A percentile compares a stretch with the other conserved stretches of the same genome.
These are phyloP conservation scores for Myxocyprinus asiaticus DNA, from an alignment of 2,113 vertebrate species.

Conservation along the genomic window DNA sequence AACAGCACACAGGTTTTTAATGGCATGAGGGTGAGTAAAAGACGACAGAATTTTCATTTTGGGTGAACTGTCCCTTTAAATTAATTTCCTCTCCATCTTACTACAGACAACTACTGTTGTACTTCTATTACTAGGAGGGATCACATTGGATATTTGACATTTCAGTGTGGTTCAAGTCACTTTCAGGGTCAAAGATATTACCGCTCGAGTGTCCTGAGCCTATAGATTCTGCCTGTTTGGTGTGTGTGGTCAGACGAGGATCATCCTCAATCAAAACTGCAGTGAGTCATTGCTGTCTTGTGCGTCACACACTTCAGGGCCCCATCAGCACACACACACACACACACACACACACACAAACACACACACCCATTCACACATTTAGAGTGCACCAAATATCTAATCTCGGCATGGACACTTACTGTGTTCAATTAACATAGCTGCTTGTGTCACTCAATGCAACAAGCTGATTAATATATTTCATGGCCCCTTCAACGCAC, in stretches of 20 bases:
- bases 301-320: constrained; percentile 50
- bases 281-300: constrained; percentile 49
- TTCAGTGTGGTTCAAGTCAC: constrained; percentile 21
- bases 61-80: too few species aligned
- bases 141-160: constrained; percentile 22
- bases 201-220: constrained; percentile 17
- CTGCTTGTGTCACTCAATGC: constrained; percentile 4
- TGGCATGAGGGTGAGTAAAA: too few species aligned
- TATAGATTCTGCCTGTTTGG: constrained; percentile 23
- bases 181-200: constrained; percentile 36
- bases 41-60: too few species aligned
- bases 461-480: constrained; percentile 18
- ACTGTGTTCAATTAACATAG: constrained; percentile 11
- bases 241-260: constrained; percentile 25
- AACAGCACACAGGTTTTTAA: too few species aligned
- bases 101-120: not conserved
- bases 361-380: constrained; percentile 16
- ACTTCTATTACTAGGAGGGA: not conserved
- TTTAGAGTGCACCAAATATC: not conserved
- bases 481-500: not conserved
- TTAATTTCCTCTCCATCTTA: not conserved
- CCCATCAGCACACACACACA: not conserved
- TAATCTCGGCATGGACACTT: constrained; percentile 18
- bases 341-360: too few species aligned
- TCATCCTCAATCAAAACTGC: constrained; percentile 39